Conservation (phyloP, 2,113 vertebrate genomes). For the Heloderma charlesbogerti region DNA sequence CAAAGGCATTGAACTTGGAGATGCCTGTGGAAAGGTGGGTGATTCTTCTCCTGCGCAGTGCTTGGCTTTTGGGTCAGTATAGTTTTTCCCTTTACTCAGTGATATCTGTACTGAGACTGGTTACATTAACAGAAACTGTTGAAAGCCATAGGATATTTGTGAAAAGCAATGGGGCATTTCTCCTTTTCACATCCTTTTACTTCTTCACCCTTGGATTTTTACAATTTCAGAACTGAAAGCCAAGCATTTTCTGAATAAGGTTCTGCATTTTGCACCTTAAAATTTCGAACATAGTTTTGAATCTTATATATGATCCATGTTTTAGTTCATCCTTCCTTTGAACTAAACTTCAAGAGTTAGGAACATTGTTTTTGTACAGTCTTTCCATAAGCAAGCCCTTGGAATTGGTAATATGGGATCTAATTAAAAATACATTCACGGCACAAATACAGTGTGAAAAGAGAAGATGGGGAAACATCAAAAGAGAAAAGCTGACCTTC, state of each 20-base stretch:
- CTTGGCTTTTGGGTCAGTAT: neutral
- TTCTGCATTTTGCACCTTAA: neutral
- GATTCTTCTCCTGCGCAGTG: neutral
- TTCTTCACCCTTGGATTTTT: neutral
- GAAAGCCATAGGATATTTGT: neutral
- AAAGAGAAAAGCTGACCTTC: neutral
- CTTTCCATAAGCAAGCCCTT: neutral
- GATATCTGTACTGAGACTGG: neutral
- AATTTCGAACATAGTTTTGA: neutral
- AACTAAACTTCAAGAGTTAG: neutral
- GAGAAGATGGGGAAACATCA: fast-evolving
- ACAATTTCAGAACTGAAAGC: neutral
- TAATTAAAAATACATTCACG: neutral
- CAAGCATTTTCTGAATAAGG: neutral
- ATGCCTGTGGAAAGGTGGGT: fast-evolving
- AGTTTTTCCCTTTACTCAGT: neutral
- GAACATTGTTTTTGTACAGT: neutral
- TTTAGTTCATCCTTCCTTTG: neutral
- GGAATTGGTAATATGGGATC: neutral
- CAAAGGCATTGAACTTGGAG: neutral
- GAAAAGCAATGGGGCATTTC: neutral
- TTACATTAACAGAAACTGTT: neutral
- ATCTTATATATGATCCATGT: neutral
- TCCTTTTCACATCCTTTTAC: neutral
- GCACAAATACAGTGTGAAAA: neutral